Evolutionary conservation across 1,140 invertebrate species (phyloP).

Genomic region (Panagrolaimus sp.): DNA sequence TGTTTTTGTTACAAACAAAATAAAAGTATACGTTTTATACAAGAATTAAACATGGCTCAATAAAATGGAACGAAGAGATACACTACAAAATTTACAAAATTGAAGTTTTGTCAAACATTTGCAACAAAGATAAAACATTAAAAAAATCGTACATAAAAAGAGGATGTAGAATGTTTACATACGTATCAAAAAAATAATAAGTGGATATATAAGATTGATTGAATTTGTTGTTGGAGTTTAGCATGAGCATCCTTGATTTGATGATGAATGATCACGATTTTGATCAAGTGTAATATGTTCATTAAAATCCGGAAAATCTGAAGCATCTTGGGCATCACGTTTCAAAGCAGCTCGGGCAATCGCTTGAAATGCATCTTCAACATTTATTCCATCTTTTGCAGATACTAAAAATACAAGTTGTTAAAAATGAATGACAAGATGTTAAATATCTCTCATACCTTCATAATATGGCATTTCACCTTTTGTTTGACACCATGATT

Average conservation of each 20-base stretch:
- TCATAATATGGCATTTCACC: constrained; percentile 99
- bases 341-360: constrained; percentile 54
- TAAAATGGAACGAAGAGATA: background rate
- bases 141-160: background rate
- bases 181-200: background rate
- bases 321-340: constrained; percentile 52
- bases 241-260: constrained; percentile 33
- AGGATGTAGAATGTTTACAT: constrained; percentile 21
- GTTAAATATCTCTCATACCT: constrained; percentile 74
- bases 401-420: constrained; percentile 63
- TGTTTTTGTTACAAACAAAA: no score
- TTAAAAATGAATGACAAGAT: background rate
- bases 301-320: constrained; percentile 53
- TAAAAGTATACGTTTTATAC: background rate
- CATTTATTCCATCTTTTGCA: constrained; percentile 56
- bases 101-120: background rate
- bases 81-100: no score
- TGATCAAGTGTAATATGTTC: constrained; percentile 36
- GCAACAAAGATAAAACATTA: no score
- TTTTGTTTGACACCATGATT: constrained; percentile 96
- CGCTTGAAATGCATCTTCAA: constrained; percentile 55
- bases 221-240: constrained; percentile 15
- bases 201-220: background rate
- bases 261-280: constrained; percentile 22
- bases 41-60: no score